Evolutionary conservation across 2,888 invertebrate species (phyloP).

Genomic region (Chalcosyrphus nemorum): DNA sequence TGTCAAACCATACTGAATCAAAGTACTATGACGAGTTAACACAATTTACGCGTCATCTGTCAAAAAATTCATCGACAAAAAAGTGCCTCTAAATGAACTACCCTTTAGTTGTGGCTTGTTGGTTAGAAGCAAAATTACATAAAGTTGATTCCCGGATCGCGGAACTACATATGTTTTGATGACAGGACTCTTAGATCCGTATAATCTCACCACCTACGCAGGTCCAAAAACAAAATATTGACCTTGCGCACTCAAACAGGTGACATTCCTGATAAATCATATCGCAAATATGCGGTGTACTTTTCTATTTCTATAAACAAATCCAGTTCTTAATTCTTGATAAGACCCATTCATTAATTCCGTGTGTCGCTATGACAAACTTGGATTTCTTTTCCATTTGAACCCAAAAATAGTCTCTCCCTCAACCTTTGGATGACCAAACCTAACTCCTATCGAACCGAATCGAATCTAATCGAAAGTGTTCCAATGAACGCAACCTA

Average conservation of each 20-base stretch:
- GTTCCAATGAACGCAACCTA: background rate
- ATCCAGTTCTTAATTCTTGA: slow-evolving; percentile 3
- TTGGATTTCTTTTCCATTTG: background rate
- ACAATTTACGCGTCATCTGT: no score
- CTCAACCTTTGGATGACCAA: slow-evolving; percentile 2
- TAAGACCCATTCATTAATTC: background rate
- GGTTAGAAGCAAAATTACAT: no score
- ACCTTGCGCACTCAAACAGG: background rate
- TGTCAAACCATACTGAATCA: no score
- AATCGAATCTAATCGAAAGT: slow-evolving; percentile 25
- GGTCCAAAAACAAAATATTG: no score
- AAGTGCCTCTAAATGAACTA: no score
- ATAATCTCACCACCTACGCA: no score
- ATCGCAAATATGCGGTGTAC: background rate
- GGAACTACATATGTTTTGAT: no score
- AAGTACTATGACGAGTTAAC: no score
- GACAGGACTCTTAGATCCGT: no score
- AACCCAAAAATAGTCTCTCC: background rate
- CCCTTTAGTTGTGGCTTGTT: no score
- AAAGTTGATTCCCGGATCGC: no score
- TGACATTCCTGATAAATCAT: slow-evolving; percentile 2
- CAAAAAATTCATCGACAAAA: no score
- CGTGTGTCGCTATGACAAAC: background rate
- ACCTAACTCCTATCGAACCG: background rate
- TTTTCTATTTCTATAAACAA: background rate